These are phyloP conservation scores for Austrolebias charrua DNA, from an alignment of 2,797 vertebrate genomes.

Conservation along the genomic window DNA sequence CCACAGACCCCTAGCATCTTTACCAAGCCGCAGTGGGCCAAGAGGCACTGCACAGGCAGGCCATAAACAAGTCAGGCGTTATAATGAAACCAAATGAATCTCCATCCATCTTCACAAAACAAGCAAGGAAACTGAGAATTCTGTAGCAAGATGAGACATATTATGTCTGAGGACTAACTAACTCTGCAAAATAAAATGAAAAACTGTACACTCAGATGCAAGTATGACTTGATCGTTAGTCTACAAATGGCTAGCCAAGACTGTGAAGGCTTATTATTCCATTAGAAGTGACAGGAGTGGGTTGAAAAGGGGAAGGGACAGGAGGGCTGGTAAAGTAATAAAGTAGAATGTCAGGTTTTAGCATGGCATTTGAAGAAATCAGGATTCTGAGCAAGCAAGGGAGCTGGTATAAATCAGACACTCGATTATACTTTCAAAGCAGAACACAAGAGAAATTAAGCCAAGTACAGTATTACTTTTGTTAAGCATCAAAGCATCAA, in stretches of 20 bases:
- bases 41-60: constrained; percentile 53
- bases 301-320: constrained; percentile 46
- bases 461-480: constrained; percentile 40
- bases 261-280: constrained; percentile 35
- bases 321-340: constrained; percentile 62
- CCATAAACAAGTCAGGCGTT: constrained; percentile 76
- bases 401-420: constrained; percentile 55
- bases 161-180: constrained; percentile 41
- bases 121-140: constrained; percentile 59
- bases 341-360: constrained; percentile 53
- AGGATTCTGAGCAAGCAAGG: constrained; percentile 55
- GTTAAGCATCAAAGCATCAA: constrained; percentile 35
- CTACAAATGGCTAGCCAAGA: constrained; percentile 1
- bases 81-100: constrained; percentile 78
- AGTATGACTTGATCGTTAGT: not conserved
- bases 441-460: constrained; percentile 52
- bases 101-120: constrained; percentile 79
- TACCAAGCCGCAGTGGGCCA: constrained; percentile 59
- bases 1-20: constrained; percentile 64
- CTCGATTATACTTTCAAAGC: constrained; percentile 39
- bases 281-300: constrained; percentile 41
- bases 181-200: constrained; percentile 35
- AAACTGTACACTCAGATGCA: not conserved
- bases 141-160: constrained; percentile 42
- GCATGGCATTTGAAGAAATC: constrained; percentile 53